Percentiles rank a stretch among this genome's conserved stretches.
Conservation (phyloP, 2,113 vertebrate species). For the Chloropsis cyanopogon region DNA sequence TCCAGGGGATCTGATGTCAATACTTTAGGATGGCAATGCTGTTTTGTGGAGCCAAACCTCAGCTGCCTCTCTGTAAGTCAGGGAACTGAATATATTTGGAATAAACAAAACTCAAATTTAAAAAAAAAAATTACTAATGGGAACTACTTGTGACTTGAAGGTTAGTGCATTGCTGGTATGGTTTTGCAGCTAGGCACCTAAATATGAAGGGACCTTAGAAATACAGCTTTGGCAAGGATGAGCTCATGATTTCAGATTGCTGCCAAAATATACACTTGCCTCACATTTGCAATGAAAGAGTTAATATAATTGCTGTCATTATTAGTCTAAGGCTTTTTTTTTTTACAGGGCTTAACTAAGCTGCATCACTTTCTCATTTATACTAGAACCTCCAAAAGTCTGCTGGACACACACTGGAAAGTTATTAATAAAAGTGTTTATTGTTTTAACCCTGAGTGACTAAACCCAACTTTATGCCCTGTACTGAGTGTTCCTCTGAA, state of each 20-base stretch:
- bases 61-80: background rate
- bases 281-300: background rate
- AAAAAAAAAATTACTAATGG: background rate
- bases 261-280: background rate
- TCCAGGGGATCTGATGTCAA: background rate
- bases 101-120: background rate
- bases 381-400: background rate
- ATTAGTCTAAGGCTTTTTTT: background rate
- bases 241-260: background rate
- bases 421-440: background rate
- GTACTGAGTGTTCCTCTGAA: background rate
- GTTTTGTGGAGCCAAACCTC: background rate
- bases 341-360: background rate
- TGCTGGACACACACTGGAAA: background rate
- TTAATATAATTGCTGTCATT: background rate
- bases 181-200: background rate
- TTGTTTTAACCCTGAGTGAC: slow-evolving; percentile 9
- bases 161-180: background rate
- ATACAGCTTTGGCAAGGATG: background rate
- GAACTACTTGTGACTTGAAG: background rate
- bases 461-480: background rate
- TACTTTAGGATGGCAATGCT: background rate
- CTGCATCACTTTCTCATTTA: background rate
- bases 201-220: background rate
- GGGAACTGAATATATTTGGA: background rate